These are phyloP conservation scores for Brachystomella parvula DNA, from an alignment of 1,140 invertebrate species.

Conservation along the genomic window DNA sequence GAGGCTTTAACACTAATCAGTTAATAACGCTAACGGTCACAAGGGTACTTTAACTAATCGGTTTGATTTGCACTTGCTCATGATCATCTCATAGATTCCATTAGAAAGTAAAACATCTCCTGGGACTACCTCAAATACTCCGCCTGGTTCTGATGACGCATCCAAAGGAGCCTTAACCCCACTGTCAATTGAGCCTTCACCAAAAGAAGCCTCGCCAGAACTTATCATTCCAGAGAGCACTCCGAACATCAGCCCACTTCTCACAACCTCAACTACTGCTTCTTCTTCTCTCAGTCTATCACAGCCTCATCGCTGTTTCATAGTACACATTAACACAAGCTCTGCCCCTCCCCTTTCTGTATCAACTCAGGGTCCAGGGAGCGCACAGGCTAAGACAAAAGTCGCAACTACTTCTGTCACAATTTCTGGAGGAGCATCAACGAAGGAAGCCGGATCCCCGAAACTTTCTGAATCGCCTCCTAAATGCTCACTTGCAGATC, in stretches of 20 bases:
- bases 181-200: too few relatives aligned
- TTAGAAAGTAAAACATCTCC: background rate
- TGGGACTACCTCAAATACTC: background rate
- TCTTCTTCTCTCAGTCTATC: constrained; percentile 3
- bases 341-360: background rate
- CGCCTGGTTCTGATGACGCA: background rate
- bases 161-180: background rate
- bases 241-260: background rate
- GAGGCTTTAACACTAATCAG: too few relatives aligned
- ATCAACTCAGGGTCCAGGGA: too few relatives aligned
- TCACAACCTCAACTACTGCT: background rate
- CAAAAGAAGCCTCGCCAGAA: too few relatives aligned
- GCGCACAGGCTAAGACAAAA: background rate
- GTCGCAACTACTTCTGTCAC: too few relatives aligned
- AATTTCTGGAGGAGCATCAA: too few relatives aligned
- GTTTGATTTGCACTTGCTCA: background rate
- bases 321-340: background rate
- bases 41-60: background rate
- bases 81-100: background rate
- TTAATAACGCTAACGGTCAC: too few relatives aligned
- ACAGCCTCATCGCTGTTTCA: constrained; percentile 12
- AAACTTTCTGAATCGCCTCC: constrained; percentile 4
- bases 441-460: constrained; percentile 1
- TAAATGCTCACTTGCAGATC: constrained; percentile 47
- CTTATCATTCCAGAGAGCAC: background rate